Evolutionary conservation across 2,113 vertebrate genomes (phyloP).

Genomic region (Castor canadensis): DNA sequence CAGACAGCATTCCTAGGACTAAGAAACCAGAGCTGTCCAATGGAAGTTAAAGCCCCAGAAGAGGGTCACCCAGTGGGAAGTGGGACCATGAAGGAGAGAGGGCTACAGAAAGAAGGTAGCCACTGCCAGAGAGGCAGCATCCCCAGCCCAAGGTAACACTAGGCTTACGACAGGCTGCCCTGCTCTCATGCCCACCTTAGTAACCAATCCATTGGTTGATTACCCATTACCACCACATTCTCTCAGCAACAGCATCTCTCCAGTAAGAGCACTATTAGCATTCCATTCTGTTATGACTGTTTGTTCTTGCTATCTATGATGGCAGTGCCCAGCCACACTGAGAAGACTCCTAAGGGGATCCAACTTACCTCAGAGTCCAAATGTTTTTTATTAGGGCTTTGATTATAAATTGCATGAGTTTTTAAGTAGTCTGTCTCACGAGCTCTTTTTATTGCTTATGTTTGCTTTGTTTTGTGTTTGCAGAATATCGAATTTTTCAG

Average conservation of each 20-base stretch:
- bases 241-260: neutral
- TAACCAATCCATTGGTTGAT: neutral
- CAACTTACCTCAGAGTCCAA: neutral
- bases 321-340: neutral
- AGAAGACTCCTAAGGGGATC: neutral
- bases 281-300: neutral
- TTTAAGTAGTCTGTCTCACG: neutral
- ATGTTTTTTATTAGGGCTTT: neutral
- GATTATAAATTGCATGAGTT: neutral
- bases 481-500: neutral
- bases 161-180: neutral
- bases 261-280: neutral
- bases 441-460: neutral
- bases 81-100: neutral
- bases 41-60: neutral
- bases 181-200: neutral
- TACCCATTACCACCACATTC: neutral
- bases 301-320: neutral
- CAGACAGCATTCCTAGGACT: neutral
- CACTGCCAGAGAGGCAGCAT: neutral
- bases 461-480: slow-evolving; percentile 10
- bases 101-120: neutral
- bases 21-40: neutral
- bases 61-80: neutral
- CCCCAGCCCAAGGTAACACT: neutral